Evolutionary conservation across 2,113 vertebrate genomes (phyloP), one percentile per base, ranked within the genome.

Genomic region (Eulemur macaco): DNA sequence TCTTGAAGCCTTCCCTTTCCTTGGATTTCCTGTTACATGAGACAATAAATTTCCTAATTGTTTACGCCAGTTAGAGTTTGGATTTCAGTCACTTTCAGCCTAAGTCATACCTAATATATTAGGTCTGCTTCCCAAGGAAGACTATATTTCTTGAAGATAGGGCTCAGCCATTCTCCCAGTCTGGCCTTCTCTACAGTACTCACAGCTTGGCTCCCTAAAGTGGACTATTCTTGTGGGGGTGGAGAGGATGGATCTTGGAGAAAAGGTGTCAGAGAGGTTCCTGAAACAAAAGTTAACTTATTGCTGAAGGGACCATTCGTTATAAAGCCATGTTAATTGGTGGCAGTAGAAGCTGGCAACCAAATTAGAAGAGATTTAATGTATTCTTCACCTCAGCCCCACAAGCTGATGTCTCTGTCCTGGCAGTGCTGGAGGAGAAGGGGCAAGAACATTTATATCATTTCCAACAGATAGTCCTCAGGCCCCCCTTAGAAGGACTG

Each of bases 1-100:
- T 77, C 66, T 76, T 77, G 78, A 93, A 63, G 8, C 14, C 71
- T 82, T 2, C 45, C 21, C 56, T 77, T 78, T 91, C 37, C 34
- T 50, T 92, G 29, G 60, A 86, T 45, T 91, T 77, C 21, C 39
- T 77, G 14, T 60, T 69, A 77, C 66, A 25, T 83, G 60, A 96
- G 9, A 82, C 56, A 69, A 94, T 74, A 71, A 5, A 73, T 88
- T 39, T 94, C 45, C 42, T 73, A 81, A 23, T n/a, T 73, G 8
- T 73, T 94, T 63, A 73, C 73, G 34, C 25, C 37, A 56, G 39
- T 92, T 86, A 80, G 25, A 85, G 42, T 63, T 63, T 54, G 42
- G 31, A n/a, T 94, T 91, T 95, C n/a, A 90, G 47, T 95, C 88
- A 83, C 69, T 94, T 96, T 50, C 34, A 85, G 29, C n/a, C 45